These are phyloP conservation scores for Corella eumyota DNA, from an alignment of 23 tunicate genomes.

Conservation along the genomic window DNA sequence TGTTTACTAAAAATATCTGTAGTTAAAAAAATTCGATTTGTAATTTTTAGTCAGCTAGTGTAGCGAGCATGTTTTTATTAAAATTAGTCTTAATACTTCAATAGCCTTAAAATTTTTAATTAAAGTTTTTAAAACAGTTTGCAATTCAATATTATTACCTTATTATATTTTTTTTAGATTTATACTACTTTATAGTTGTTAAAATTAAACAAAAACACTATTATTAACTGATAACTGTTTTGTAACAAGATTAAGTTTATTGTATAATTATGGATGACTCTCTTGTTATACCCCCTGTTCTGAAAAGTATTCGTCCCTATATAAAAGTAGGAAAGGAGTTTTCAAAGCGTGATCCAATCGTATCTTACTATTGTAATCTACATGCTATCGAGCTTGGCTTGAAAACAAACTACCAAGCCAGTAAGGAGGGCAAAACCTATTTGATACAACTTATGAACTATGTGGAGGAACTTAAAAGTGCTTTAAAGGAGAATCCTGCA, in stretches of 20 bases:
- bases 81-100: too few relatives aligned
- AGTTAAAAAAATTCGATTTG: too few relatives aligned
- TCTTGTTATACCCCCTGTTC: conserved; percentile 16
- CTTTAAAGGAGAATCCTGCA: conserved; percentile 26
- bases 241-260: not conserved
- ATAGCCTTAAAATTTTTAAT: too few relatives aligned
- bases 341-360: conserved; percentile 29
- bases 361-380: conserved; percentile 53
- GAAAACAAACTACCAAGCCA: conserved; percentile 36
- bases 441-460: conserved; percentile 42
- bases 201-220: too few relatives aligned
- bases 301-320: conserved; percentile 48
- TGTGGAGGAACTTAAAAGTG: conserved; percentile 36
- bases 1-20: too few relatives aligned
- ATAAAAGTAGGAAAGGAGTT: conserved; percentile 53
- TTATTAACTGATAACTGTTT: too few relatives aligned
- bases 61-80: too few relatives aligned
- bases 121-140: too few relatives aligned
- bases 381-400: conserved; percentile 62
- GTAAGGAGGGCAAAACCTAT: conserved; percentile 30
- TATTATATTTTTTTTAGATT: too few relatives aligned
- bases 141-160: too few relatives aligned
- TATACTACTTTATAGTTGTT: too few relatives aligned
- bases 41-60: too few relatives aligned
- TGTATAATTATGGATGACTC: conserved; percentile 29